Evolutionary conservation across 2,797 vertebrate species (phyloP).

Genomic region (Xenops minutus): DNA sequence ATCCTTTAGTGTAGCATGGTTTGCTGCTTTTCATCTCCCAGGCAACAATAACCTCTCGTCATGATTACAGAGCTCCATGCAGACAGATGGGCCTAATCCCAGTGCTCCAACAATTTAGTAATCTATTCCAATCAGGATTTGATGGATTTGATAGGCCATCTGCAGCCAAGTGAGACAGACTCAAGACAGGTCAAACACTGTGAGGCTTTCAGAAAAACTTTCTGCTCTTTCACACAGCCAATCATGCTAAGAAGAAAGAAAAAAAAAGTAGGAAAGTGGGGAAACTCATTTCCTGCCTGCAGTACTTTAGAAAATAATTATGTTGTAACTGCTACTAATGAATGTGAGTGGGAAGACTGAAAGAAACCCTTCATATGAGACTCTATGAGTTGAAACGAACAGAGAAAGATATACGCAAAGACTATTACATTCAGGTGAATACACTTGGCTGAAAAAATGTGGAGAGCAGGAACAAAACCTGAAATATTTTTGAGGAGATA

Average conservation of each 20-base stretch:
- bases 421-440: background rate
- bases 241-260: background rate
- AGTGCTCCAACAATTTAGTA: conserved; percentile 62
- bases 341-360: background rate
- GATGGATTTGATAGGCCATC: conserved; percentile 71
- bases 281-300: background rate
- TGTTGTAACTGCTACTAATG: background rate
- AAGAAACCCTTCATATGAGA: background rate
- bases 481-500: background rate
- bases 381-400: background rate
- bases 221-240: background rate
- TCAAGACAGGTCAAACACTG: conserved; percentile 40
- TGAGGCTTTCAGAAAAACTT: conserved; percentile 11
- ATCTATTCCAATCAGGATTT: conserved; percentile 72
- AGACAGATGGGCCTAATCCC: conserved; percentile 68
- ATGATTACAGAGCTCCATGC: conserved; percentile 61
- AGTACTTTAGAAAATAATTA: background rate
- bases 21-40: conserved; percentile 51
- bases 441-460: background rate
- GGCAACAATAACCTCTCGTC: conserved; percentile 66
- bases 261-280: background rate
- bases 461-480: background rate
- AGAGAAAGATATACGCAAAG: background rate
- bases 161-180: conserved; percentile 56
- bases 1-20: conserved; percentile 17